Conservation (phyloP, 2,113 vertebrate species). For the Amia ocellicauda region DNA sequence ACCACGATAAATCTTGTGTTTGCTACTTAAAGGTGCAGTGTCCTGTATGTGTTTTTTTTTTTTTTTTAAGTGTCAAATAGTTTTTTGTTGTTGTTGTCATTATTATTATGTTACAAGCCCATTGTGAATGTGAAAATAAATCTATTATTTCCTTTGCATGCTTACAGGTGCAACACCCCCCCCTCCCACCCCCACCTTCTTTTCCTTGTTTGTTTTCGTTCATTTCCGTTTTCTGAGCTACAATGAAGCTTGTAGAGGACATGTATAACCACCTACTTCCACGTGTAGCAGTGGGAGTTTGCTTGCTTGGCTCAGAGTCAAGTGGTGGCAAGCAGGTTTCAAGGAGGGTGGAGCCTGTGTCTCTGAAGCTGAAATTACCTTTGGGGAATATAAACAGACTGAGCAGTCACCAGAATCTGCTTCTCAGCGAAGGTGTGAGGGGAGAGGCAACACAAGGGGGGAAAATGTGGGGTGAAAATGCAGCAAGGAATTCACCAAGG, state of each 20-base stretch:
- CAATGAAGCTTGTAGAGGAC: background rate
- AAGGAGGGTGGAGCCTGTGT: conserved; percentile 5
- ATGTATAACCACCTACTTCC: background rate
- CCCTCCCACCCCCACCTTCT: too few species aligned
- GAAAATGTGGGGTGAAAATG: background rate
- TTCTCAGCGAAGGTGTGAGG: background rate
- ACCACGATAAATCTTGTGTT: background rate
- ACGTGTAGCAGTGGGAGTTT: background rate
- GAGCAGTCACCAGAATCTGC: background rate
- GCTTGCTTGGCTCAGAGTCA: background rate
- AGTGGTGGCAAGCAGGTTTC: background rate
- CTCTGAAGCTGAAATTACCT: conserved; percentile 4
- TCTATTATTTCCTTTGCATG: background rate
- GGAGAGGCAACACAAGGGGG: background rate
- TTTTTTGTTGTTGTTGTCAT: background rate
- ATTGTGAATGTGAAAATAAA: too few species aligned
- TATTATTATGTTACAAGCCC: too few species aligned
- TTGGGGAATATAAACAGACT: conserved; percentile 7
- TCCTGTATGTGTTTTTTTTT: background rate
- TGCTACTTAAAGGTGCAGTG: background rate
- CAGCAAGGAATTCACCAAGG: background rate
- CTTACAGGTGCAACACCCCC: background rate
- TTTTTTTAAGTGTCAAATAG: background rate
- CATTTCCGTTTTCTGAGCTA: conserved; percentile 7
- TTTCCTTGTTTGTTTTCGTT: too few species aligned